A percentile compares a stretch with the other conserved stretches of the same genome.
phyloP scores from a whole-genome alignment of 2,797 vertebrate genomes.

The Orestias chungarensis region DNA sequence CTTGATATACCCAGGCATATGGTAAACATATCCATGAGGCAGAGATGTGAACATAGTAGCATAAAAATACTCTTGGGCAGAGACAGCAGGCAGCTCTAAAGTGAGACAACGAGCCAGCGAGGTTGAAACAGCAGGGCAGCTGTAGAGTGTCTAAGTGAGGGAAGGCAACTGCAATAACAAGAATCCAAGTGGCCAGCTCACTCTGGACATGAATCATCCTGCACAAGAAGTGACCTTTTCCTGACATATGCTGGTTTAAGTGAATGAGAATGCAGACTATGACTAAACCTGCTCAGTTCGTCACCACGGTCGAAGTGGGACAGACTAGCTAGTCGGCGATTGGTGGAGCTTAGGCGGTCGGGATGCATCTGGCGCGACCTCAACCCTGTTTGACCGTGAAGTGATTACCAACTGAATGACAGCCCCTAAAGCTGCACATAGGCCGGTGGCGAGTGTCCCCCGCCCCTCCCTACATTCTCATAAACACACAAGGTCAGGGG shows the following conservation, averaged over 20 bases:
- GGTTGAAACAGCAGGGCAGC: conserved; percentile 64
- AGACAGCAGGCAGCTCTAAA: conserved; percentile 43
- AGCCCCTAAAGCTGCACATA: conserved; percentile 43
- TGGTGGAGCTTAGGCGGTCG: conserved; percentile 31
- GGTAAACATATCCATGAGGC: conserved; percentile 56
- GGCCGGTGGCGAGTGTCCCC: conserved; percentile 39
- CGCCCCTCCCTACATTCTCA: conserved; percentile 30
- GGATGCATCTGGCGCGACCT: conserved; percentile 53
- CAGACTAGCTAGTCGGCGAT: conserved; percentile 13
- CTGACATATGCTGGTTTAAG: conserved; percentile 70
- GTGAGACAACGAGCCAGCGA: conserved; percentile 48
- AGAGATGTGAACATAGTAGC: conserved; percentile 45
- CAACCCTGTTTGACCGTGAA: conserved; percentile 59
- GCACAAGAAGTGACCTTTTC: conserved; percentile 65
- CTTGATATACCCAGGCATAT: conserved; percentile 53
- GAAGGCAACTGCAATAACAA: conserved; percentile 67
- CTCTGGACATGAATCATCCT: conserved; percentile 68
- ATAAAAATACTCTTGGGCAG: conserved; percentile 59
- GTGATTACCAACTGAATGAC: conserved; percentile 63
- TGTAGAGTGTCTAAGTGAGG: conserved; percentile 52
- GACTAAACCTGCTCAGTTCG: conserved; percentile 64
- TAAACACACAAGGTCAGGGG: conserved; percentile 69
- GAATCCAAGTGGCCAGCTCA: conserved; percentile 64
- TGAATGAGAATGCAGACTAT: conserved; percentile 69
- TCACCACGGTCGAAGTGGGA: conserved; percentile 23